Evolutionary conservation across 1,140 invertebrate genomes (phyloP), one percentile per base, ranked within the genome.

Genomic region (Zaprionus nigranus): DNA sequence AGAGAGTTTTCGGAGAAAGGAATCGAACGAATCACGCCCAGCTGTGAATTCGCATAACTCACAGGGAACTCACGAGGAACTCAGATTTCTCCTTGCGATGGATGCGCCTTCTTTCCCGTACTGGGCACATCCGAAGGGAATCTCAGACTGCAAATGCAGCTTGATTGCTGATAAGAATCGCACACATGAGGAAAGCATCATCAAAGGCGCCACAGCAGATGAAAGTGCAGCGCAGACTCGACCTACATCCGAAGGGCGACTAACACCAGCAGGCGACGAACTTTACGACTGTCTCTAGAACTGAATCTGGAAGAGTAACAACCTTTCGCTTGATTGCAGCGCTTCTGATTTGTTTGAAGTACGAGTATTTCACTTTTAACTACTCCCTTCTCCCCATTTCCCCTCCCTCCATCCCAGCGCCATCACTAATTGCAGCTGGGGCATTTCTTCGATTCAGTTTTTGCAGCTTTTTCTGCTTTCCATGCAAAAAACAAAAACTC

Each of bases 131-230:
- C 40, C 28, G 24, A 56, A 54, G 46, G 68, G 65, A 73, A 60
- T 75, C 71, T 78, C 49, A 7, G 22, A 58, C 30, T n/a, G 15
- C 34, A 40, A 69, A 66, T 59, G 34, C 56, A 40, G 62, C 69
- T 77, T 87, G 74, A 86, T 82, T 82, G 77, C 49, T 68, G 83
- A 86, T 86, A 82, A 53, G 73, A 68, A 87, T 87, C 83, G 36
- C 59, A 71, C 34, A 54, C 78, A 53, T 60, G 22, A 64, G 22
- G 36, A 63, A 30, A 26, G 6, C 26, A 28, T 13, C 69, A 59
- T 70, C 65, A 74, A 63, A 60, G 59, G 66, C 36, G 61, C 51
- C 61, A 67, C 15, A 54, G 36, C 49, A 57, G 59, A 62, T 79
- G 62, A 79, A 75, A 79, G 76, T 75, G 78, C 54, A 63, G 58